Evolutionary conservation across 1,140 invertebrate genomes (phyloP), one percentile per base, ranked within the genome.

Genomic region (Carcinoscorpius rotundicauda): DNA sequence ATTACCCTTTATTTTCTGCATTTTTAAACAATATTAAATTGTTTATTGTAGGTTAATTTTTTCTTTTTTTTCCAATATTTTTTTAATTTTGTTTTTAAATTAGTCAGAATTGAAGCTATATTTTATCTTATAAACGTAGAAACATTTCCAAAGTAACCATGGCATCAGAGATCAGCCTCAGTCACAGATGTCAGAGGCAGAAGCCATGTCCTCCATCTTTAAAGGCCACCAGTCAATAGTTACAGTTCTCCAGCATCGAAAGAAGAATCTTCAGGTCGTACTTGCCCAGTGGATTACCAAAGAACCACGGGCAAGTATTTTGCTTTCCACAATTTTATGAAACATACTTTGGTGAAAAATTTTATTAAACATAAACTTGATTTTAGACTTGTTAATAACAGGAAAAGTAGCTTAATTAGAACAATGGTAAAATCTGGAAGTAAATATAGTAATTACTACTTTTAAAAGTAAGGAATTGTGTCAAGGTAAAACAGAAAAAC

Each of bases 181-280:
- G 61, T 68, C 71, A 63, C 69, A 74, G 66, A 72, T 78, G 78
- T 86, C 87, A 55, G 89, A 93, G 77, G 82, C 84, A 63, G 88
- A 91, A 77, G 84, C 87, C n/a, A 78, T 91, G 49, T 83, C 83
- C 66, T 82, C 84, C 67, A 83, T 93, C 72, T 83, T 85, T 77
- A 80, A 86, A 67, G 88, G 87, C 58, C 89, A 93, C 77, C 84
- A 89, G 67, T 83, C 87, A 10, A 88, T 93, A 83, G 83, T 89
- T 80, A 81, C 84, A 64, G 87, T 92, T 52, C 78, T 94, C 60
- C 81, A 82, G 49, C 85, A 82, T 68, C 78, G 92, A 51, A 83
- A 86, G 71, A 81, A 87, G 67, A 86, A 86, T 66, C 76, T 93
- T 66, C 86, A 91, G 78, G 85, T 91, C 60, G 79, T 87, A 66